Conservation (phyloP, 1,140 invertebrate species). For the Eumeta japonica region DNA sequence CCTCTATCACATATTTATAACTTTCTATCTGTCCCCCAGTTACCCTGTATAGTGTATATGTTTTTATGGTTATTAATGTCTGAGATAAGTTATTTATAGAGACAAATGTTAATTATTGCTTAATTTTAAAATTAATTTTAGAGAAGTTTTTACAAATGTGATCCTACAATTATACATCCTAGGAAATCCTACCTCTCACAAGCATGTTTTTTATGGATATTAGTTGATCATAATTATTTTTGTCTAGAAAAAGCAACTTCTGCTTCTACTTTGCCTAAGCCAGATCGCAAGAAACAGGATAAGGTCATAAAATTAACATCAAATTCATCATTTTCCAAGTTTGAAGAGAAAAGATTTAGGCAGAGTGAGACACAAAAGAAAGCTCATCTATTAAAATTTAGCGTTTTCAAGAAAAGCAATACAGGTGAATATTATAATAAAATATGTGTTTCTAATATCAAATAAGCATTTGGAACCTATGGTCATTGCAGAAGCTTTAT, state of each 20-base stretch:
- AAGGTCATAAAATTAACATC: conserved; percentile 24
- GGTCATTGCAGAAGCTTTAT: too few species aligned
- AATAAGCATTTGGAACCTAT: background rate
- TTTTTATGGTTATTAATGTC: too few species aligned
- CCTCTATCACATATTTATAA: too few species aligned
- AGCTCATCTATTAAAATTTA: conserved; percentile 74
- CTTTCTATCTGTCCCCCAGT: too few species aligned
- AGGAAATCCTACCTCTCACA: too few species aligned
- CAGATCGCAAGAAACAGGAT: conserved; percentile 32
- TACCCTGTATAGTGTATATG: too few species aligned
- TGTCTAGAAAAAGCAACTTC: conserved; percentile 24
- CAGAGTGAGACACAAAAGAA: conserved; percentile 74
- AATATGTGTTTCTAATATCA: background rate
- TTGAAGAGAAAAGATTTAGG: conserved; percentile 84
- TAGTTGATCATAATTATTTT: background rate
- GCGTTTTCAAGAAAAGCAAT: conserved; percentile 76
- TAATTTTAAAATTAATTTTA: too few species aligned
- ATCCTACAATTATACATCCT: too few species aligned
- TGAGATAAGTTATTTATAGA: too few species aligned
- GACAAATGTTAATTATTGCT: too few species aligned
- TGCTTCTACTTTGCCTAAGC: conserved; percentile 29
- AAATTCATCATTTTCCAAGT: conserved; percentile 69
- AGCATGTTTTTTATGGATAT: background rate
- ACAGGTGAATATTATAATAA: conserved; percentile 22
- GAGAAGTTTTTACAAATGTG: too few species aligned